Conservation (phyloP, 2,113 vertebrate species). For the Cranoglanis bouderius region DNA sequence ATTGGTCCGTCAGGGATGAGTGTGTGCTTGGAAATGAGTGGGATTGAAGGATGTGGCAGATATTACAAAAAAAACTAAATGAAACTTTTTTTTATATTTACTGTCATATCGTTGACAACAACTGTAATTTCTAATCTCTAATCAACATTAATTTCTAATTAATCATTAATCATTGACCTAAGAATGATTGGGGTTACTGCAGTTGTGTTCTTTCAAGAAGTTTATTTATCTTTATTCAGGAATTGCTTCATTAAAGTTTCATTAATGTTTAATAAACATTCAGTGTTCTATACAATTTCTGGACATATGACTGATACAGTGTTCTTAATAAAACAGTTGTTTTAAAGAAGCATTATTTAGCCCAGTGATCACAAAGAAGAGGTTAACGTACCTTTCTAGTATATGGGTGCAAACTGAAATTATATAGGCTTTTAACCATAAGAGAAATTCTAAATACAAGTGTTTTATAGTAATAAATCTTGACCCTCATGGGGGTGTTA, state of each 20-base stretch:
- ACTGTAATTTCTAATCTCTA: neutral
- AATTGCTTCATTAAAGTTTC: neutral
- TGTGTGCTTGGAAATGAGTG: neutral
- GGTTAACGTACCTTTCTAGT: neutral
- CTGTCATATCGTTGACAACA: neutral
- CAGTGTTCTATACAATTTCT: neutral
- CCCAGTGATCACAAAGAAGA: neutral
- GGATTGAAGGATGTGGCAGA: neutral
- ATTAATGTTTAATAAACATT: neutral
- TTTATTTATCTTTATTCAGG: neutral
- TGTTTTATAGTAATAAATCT: too few relatives aligned
- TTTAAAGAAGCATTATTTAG: neutral
- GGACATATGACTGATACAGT: neutral
- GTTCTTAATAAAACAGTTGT: neutral
- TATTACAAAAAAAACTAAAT: neutral
- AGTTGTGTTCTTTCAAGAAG: too few relatives aligned
- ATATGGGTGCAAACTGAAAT: neutral
- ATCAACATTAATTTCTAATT: neutral
- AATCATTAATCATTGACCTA: neutral
- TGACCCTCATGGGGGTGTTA: too few relatives aligned
- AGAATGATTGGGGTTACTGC: neutral
- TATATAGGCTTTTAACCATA: neutral
- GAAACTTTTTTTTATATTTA: neutral
- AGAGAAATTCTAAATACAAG: neutral
- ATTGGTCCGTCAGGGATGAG: neutral